A percentile compares a stretch with the other conserved stretches of the same genome.
Evolutionary conservation across 35 echinoderm and acorn worm species (phyloP).

Genomic region (Ophioderma brevispina): DNA sequence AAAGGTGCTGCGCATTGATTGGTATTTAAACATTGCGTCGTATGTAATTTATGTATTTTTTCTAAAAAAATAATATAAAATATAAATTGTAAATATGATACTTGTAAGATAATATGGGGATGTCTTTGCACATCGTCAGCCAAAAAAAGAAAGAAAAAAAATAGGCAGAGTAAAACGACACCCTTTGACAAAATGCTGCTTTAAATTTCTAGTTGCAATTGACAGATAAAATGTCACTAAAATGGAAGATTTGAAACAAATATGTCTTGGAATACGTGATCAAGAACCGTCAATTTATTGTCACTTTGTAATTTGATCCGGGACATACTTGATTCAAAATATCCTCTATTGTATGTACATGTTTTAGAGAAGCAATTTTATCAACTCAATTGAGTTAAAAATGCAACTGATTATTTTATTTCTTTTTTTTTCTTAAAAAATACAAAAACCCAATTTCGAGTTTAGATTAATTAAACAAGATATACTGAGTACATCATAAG

Average conservation of each 20-base stretch:
- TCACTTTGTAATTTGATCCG: no score
- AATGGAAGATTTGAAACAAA: not conserved
- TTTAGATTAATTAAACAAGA: no score
- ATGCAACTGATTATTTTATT: no score
- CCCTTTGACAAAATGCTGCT: not conserved
- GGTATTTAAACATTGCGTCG: not conserved
- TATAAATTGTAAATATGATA: not conserved
- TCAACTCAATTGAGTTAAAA: no score
- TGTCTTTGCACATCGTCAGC: not conserved
- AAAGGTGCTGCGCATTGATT: not conserved
- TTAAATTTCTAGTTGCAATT: constrained; percentile 2
- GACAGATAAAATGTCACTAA: not conserved
- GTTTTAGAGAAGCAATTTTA: no score
- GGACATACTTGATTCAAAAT: no score
- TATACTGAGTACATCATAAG: no score
- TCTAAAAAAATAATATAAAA: not conserved
- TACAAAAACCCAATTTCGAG: no score
- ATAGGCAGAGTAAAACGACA: not conserved
- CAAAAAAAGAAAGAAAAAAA: not conserved
- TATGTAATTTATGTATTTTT: constrained; percentile 13
- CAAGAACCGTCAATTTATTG: no score
- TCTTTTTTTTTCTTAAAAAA: no score
- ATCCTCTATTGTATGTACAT: no score
- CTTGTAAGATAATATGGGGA: not conserved
- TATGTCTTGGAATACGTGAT: no score